These are phyloP conservation scores for Xanthia togata DNA, from an alignment of 2,888 invertebrate species.

Conservation along the genomic window DNA sequence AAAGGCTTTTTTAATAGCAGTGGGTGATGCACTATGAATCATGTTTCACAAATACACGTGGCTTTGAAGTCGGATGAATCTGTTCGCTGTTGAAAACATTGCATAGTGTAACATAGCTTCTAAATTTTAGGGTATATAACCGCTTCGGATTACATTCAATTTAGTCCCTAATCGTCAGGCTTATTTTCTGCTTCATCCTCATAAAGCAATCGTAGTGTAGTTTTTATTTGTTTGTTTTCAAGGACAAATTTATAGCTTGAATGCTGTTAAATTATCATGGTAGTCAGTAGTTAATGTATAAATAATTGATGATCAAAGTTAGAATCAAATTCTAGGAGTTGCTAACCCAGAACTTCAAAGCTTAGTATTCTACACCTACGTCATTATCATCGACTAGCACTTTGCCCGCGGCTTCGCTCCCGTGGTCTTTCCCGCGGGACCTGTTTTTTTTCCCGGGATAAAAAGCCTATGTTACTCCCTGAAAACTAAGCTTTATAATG, in stretches of 20 bases:
- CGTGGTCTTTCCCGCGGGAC: too few relatives aligned
- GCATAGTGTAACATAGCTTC: neutral
- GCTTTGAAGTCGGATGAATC: neutral
- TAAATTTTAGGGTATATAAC: neutral
- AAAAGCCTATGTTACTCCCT: too few relatives aligned
- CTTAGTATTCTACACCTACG: neutral
- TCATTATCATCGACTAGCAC: neutral
- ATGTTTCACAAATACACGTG: constrained; percentile 34
- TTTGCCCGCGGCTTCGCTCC: too few relatives aligned
- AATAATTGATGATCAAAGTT: constrained; percentile 4
- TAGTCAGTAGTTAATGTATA: constrained; percentile 1
- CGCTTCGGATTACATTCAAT: too few relatives aligned
- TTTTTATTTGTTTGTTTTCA: constrained; percentile 31
- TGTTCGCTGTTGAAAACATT: neutral
- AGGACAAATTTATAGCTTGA: neutral
- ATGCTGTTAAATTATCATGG: constrained; percentile 15
- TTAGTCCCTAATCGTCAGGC: too few relatives aligned
- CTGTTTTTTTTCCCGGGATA: too few relatives aligned
- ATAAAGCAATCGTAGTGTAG: too few relatives aligned
- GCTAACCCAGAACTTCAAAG: neutral
- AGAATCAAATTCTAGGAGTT: neutral
- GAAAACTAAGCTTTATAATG: too few relatives aligned
- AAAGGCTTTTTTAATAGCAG: constrained; percentile 47
- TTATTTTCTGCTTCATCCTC: too few relatives aligned
- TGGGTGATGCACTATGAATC: constrained; percentile 26